phyloP scores from a whole-genome alignment of 2,113 vertebrate genomes.

The Morone saxatilis region DNA sequence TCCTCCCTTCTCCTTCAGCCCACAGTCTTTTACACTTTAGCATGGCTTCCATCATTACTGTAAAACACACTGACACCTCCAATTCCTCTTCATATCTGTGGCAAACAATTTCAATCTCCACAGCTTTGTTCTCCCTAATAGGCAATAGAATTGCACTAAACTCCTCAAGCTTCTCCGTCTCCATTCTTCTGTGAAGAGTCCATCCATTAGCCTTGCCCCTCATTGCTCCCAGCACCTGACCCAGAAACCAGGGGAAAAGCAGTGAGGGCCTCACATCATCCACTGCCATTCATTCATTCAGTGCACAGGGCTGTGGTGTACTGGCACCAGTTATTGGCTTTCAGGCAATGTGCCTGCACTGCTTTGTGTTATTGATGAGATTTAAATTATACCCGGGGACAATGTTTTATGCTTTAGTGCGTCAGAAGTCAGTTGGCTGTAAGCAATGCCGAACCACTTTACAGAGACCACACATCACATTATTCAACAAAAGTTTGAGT shows the following conservation, averaged over 20 bases:
- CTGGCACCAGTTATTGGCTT: slow-evolving; percentile 69
- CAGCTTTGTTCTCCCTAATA: slow-evolving; percentile 71
- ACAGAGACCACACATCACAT: slow-evolving; percentile 48
- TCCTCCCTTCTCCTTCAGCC: slow-evolving; percentile 45
- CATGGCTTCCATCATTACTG: slow-evolving; percentile 60
- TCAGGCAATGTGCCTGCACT: slow-evolving; percentile 65
- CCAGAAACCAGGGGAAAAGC: slow-evolving; percentile 71
- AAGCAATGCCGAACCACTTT: slow-evolving; percentile 64
- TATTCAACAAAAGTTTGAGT: slow-evolving; percentile 61
- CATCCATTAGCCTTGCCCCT: slow-evolving; percentile 79
- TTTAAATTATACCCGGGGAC: slow-evolving; percentile 70
- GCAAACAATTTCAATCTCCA: slow-evolving; percentile 69
- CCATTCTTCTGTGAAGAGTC: slow-evolving; percentile 78
- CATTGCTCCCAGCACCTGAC: slow-evolving; percentile 72
- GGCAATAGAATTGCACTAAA: slow-evolving; percentile 64
- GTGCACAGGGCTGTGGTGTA: slow-evolving; percentile 24
- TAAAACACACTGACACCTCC: slow-evolving; percentile 55
- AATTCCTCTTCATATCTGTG: slow-evolving; percentile 66
- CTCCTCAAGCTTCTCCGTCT: slow-evolving; percentile 71
- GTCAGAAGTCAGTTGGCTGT: slow-evolving; percentile 60
- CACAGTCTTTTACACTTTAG: slow-evolving; percentile 46
- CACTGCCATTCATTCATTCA: slow-evolving; percentile 51
- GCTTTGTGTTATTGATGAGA: slow-evolving; percentile 76
- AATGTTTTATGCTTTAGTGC: slow-evolving; percentile 73
- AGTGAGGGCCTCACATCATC: slow-evolving; percentile 34